A percentile compares a stretch with the other conserved stretches of the same genome.
Conservation (phyloP, 2,113 vertebrate species). For the Chionodraco myersi region DNA sequence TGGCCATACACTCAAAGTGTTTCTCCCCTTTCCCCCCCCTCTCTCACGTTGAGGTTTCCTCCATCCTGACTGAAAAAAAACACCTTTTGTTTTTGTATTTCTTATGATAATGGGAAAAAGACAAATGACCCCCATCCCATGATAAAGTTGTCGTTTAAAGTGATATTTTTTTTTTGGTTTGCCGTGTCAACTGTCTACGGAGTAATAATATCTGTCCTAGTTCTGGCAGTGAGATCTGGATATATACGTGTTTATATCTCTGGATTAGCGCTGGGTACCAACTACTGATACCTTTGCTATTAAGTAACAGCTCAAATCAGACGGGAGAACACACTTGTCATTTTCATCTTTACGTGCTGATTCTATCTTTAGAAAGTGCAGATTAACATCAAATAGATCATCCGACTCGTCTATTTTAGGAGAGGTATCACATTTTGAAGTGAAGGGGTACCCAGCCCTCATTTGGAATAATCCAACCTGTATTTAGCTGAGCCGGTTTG, state of each 20-base stretch:
- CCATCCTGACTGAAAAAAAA: slow-evolving; percentile 76
- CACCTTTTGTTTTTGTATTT: slow-evolving; percentile 65
- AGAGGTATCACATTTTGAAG: slow-evolving; percentile 36
- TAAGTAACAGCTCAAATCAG: slow-evolving; percentile 1
- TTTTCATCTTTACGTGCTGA: slow-evolving; percentile 20
- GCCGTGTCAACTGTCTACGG: slow-evolving; percentile 85
- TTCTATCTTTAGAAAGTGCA: slow-evolving; percentile 11
- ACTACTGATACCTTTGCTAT: not conserved
- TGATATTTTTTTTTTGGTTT: slow-evolving; percentile 82
- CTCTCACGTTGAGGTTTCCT: slow-evolving; percentile 66
- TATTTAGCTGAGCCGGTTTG: slow-evolving; percentile 74
- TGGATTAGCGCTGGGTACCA: slow-evolving; percentile 59
- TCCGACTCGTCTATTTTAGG: not conserved
- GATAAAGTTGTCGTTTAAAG: slow-evolving; percentile 55
- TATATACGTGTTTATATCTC: slow-evolving; percentile 52
- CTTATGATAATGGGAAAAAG: not conserved
- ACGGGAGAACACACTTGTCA: slow-evolving; percentile 4
- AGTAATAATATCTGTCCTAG: slow-evolving; percentile 84
- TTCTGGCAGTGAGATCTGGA: slow-evolving; percentile 50
- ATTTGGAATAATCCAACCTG: slow-evolving; percentile 45
- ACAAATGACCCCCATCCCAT: not conserved
- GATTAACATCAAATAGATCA: slow-evolving; percentile 4
- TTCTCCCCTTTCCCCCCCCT: slow-evolving; percentile 78
- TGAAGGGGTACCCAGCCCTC: slow-evolving; percentile 42
- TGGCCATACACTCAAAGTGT: slow-evolving; percentile 69